Percentiles rank a stretch among this genome's conserved stretches.
These are phyloP conservation scores for Prionailurus viverrinus DNA, from an alignment of 2,113 vertebrate species.

Conservation along the genomic window DNA sequence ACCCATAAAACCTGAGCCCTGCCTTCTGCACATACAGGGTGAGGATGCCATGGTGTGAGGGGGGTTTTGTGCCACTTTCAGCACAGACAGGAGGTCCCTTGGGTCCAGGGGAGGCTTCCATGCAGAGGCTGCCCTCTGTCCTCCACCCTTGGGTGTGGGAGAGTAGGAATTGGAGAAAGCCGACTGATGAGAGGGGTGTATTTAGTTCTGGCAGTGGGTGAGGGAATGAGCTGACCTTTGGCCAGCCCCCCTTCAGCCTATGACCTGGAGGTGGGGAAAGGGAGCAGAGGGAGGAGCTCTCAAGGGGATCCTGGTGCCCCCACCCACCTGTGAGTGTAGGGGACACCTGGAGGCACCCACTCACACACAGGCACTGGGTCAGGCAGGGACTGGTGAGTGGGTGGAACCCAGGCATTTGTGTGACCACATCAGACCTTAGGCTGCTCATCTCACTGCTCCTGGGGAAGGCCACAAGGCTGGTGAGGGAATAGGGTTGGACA, in stretches of 20 bases:
- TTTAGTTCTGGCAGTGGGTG: not conserved
- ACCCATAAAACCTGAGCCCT: not conserved
- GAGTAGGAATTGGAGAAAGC: not conserved
- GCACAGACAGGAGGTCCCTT: not conserved
- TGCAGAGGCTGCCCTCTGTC: not conserved
- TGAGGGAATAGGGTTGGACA: not conserved
- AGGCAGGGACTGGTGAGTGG: not conserved
- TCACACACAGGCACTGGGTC: not conserved
- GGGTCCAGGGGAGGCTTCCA: not conserved
- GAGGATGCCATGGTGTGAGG: not conserved
- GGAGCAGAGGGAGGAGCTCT: conserved; percentile 30
- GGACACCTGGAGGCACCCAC: not conserved
- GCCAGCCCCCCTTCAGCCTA: not conserved
- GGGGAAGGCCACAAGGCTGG: not conserved
- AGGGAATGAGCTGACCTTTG: conserved; percentile 42
- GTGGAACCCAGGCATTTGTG: not conserved
- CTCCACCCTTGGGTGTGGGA: not conserved
- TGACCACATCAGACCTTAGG: not conserved
- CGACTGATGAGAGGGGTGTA: not conserved
- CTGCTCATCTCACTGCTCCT: not conserved
- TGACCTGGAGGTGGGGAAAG: not conserved
- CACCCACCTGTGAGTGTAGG: not conserved
- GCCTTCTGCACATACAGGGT: not conserved
- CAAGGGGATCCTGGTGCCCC: not conserved
- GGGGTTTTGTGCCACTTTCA: not conserved